Evolutionary conservation across 2,113 vertebrate species (phyloP), one percentile per base, ranked within the genome.

Genomic region (mouse (Mus musculus)): DNA sequence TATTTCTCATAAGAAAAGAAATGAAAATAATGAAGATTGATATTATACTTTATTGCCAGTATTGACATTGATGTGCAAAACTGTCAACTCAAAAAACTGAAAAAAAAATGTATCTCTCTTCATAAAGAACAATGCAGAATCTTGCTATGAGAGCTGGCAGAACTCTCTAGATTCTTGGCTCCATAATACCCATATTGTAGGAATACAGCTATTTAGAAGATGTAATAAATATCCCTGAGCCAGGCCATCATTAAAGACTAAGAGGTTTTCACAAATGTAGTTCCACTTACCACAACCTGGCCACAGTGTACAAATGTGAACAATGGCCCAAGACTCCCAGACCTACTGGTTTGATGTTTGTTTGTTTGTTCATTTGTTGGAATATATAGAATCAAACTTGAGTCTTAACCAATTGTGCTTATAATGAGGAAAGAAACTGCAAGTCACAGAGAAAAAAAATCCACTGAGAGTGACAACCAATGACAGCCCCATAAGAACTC

Each of bases 1-100:
- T 61, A 78, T 72, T 96, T 88, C 28, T 39, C 84, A 49, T 49
- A 88, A 90, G 95, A 75, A 95, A 24, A 82, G 20, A 95, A 92
- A 72, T 65, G 28, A 59, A 89, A 93, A 61, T 42, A 42, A 93
- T 56, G n/a, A 95, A 90, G 14, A 52, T 3, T 84, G 46, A 69
- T 42, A 76, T 78, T 71, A 77, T 28, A 56, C 19, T 42, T 22
- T 71, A 10, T 90, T 93, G 87, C 91, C 89, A 46, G 6, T 85
- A 16, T 56, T 93, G 42, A 52, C 0, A 59, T 49, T 89, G 82
- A 90, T 61, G 93, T n/a, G 39, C 39, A 90, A 94, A 97, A 56
- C 14, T 56, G 28, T 46, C n/a, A 22, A 39, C 33, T 89, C 30
- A 96, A 96, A 92, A 36, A 65, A 26, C 56, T 77, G 26, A 82